These are phyloP conservation scores for Eupithecia insigniata DNA, from an alignment of 2,888 invertebrate species.

Conservation along the genomic window DNA sequence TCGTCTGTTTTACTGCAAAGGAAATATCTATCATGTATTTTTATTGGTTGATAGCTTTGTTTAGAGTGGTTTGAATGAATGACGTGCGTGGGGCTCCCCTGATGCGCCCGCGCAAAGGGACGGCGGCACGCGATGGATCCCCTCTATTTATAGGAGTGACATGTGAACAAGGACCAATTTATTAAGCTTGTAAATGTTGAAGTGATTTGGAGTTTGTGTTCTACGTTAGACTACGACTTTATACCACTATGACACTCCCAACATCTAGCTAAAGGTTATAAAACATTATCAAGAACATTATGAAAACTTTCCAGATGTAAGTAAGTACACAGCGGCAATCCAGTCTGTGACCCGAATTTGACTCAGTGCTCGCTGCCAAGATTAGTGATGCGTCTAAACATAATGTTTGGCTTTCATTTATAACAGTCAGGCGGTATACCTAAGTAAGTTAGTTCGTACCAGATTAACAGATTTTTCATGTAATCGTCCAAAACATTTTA, in stretches of 20 bases:
- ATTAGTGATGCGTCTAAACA: slow-evolving; percentile 51
- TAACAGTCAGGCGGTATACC: slow-evolving; percentile 37
- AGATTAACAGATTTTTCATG: slow-evolving; percentile 10
- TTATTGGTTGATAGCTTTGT: slow-evolving; percentile 57
- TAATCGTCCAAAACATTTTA: slow-evolving; percentile 8
- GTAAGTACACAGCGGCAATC: slow-evolving; percentile 55
- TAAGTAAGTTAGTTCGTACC: slow-evolving; percentile 1
- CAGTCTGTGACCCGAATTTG: slow-evolving; percentile 68
- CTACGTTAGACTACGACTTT: background rate
- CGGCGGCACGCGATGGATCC: slow-evolving; percentile 65
- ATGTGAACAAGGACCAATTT: slow-evolving; percentile 43
- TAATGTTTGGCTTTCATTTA: slow-evolving; percentile 50
- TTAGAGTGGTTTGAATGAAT: slow-evolving; percentile 61
- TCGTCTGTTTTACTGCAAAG: slow-evolving; percentile 24
- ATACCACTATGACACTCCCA: background rate
- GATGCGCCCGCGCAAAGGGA: slow-evolving; percentile 68
- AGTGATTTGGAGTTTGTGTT: slow-evolving; percentile 21
- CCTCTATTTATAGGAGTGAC: slow-evolving; percentile 64
- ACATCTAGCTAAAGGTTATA: background rate
- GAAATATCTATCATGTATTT: slow-evolving; percentile 30
- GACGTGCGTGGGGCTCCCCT: slow-evolving; percentile 72
- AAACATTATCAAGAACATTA: background rate
- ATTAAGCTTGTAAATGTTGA: slow-evolving; percentile 26
- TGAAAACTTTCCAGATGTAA: slow-evolving; percentile 50
- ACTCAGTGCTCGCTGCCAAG: slow-evolving; percentile 63